Evolutionary conservation across 2,113 vertebrate genomes (phyloP), one percentile per base, ranked within the genome.

Genomic region (Rhea americana): DNA sequence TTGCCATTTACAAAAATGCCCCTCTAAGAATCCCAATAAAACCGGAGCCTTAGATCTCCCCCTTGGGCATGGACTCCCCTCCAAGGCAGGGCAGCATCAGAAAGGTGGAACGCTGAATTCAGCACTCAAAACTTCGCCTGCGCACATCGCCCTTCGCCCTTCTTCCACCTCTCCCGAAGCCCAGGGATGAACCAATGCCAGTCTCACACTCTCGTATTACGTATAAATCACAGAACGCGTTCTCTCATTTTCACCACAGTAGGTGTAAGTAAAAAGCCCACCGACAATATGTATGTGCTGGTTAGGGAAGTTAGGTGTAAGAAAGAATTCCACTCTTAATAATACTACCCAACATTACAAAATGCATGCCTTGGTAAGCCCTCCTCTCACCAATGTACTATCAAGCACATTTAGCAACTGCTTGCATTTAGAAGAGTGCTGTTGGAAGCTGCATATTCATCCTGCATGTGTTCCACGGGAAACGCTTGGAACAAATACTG

Each of bases 31-130:
- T 11, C 4, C 56, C 53, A 39, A 70, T 1, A 4, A 32, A 63
- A 30, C 24, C 0, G 0, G 59, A 90, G 70, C 50, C 75, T 24
- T 19, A 0, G 1, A 19, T 30, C 32, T 17, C 17, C 2, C 4
- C 14, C 41, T 11, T 28, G 32, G 59, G 16, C 19, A 6, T 14
- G 28, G 48, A 13, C 74, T 56, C 43, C 43, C 43, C 19, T 20
- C 18, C 3, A 9, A 12, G 2, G 30, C 55, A 73, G 48, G 25
- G n/a, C 43, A 56, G 59, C 28, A 2, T 39, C 11, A 8, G 16
- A 76, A 63, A 20, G 61, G 35, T 37, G 62, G 55, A 74, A 68
- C 32, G 32, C 41, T 58, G 37, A 47, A 59, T 74, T 67, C 82
- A 41, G 18, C 45, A 10, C 86, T 59, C 41, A n/a, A 43, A 41